These are phyloP conservation scores for Limnephilus marmoratus DNA, from an alignment of 2,888 invertebrate species.

Conservation along the genomic window DNA sequence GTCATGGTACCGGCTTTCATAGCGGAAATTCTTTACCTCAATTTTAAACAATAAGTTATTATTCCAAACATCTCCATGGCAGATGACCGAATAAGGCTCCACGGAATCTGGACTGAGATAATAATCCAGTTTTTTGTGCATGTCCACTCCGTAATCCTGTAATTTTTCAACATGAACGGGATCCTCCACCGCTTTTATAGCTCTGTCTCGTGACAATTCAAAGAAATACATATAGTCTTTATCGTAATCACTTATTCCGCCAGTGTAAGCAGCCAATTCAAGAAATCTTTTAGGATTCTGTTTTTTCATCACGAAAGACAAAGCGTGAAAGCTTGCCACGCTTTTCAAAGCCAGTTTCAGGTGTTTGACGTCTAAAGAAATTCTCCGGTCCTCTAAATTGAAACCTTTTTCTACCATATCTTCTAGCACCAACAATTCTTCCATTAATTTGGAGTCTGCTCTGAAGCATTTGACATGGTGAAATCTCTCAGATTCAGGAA, in stretches of 20 bases:
- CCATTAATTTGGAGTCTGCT: neutral
- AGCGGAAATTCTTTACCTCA: constrained; percentile 70
- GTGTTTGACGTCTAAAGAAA: constrained; percentile 68
- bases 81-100: constrained; percentile 37
- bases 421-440: constrained; percentile 67
- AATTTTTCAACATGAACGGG: neutral
- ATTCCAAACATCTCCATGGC: constrained; percentile 52
- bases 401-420: constrained; percentile 39
- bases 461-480: constrained; percentile 39
- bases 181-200: constrained; percentile 27
- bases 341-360: constrained; percentile 67
- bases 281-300: constrained; percentile 66
- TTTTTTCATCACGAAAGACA: constrained; percentile 68
- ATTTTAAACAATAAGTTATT: constrained; percentile 71
- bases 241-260: neutral
- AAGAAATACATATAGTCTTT: constrained; percentile 21
- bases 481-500: constrained; percentile 33
- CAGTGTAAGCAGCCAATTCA: neutral
- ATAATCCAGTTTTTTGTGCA: constrained; percentile 8
- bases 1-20: too few species aligned
- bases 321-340: constrained; percentile 68
- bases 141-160: neutral
- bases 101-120: neutral
- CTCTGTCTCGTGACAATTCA: constrained; percentile 25
- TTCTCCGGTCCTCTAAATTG: constrained; percentile 48